These are phyloP conservation scores for Istiophorus platypterus DNA, from an alignment of 2,113 vertebrate species.

Conservation along the genomic window DNA sequence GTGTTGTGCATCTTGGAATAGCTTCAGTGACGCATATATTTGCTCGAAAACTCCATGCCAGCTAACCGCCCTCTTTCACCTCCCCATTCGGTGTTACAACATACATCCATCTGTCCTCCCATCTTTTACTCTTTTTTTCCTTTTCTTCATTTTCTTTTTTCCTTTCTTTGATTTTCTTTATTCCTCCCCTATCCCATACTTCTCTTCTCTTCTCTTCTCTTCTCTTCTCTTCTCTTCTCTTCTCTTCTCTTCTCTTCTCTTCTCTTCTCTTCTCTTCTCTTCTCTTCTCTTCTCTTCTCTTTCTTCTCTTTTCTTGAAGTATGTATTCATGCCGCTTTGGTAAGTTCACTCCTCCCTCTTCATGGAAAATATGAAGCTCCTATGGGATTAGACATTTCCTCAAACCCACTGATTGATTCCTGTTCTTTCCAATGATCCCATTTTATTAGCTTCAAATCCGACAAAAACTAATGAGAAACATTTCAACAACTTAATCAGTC, in stretches of 20 bases:
- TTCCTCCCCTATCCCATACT: not conserved
- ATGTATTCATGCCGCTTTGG: not conserved
- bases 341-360: conserved; percentile 18
- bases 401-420: conserved; percentile 28
- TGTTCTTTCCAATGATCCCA: conserved; percentile 13
- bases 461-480: not conserved
- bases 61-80: conserved; percentile 70
- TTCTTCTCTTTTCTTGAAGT: not conserved
- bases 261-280: not conserved
- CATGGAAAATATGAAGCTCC: conserved; percentile 44
- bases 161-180: not conserved
- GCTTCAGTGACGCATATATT: conserved; percentile 80
- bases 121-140: conserved; percentile 9
- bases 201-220: conserved; percentile 34
- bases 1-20: conserved; percentile 79
- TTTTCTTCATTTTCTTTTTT: not conserved
- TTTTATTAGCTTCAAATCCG: not conserved
- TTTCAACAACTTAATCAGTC: not conserved
- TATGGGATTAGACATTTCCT: conserved; percentile 5
- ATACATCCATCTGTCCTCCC: conserved; percentile 78
- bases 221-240: not conserved
- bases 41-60: conserved; percentile 70
- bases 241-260: too few relatives aligned
- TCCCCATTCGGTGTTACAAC: conserved; percentile 73
- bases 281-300: not conserved